Evolutionary conservation across 2,797 vertebrate genomes (phyloP), one percentile per base, ranked within the genome.

Genomic region (Sebastes diploproa): DNA sequence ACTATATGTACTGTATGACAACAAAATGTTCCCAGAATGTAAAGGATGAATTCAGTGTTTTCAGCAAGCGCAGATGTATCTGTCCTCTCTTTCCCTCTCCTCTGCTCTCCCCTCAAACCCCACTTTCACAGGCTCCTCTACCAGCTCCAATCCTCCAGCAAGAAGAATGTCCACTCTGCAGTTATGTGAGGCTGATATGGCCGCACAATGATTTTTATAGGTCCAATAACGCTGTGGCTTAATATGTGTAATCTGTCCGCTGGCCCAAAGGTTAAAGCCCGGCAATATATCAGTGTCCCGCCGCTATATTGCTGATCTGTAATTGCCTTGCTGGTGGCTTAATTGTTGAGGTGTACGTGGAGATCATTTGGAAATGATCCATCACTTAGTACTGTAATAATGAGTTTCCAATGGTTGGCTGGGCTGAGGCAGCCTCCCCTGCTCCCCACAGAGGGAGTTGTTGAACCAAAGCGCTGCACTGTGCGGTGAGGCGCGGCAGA

Each of bases 301-400:
- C 90, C n/a, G 65, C 93, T 93, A 91, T 93, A 84, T 88, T 95
- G 92, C 94, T 77, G 92, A 92, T 91, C 92, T 94, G 95, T 96
- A 97, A 96, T 95, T 95, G 92, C 94, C 92, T 65, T 92, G 93
- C 94, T 94, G 64, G n/a, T 91, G 89, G 93, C 91, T 96, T 97
- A 96, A 97, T 96, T 96, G 95, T 94, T 93, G 93, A 96, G 92
- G 93, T 96, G 95, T 93, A 87, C 70, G 90, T 85, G 93, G 84
- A 90, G 91, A 96, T 91, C 89, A 95, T 95, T 95, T 96, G 93
- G 93, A 95, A 94, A 91, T 91, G 92, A 97, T 96, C 95, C 96
- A 95, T 96, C 87, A 85, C 93, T 96, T 95, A 95, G 92, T 93
- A 88, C 75, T 92, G 84, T 86, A 94, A 93, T 97, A 97, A 97